Evolutionary conservation across 2,113 vertebrate species (phyloP).

Genomic region (Aegypius monachus): DNA sequence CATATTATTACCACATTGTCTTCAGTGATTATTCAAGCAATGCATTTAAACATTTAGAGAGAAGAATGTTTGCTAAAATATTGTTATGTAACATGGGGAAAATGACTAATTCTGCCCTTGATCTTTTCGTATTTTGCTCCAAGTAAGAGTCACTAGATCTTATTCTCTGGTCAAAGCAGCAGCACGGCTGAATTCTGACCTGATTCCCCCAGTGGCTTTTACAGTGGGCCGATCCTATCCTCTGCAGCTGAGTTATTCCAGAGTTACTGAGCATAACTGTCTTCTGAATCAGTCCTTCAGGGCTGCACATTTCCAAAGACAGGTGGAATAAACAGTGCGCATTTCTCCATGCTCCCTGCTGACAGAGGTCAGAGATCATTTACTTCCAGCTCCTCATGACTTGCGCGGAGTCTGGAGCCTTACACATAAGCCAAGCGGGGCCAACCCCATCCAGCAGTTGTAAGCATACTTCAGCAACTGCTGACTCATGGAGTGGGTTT

Average conservation of each 20-base stretch:
- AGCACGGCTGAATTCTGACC: not conserved
- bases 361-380: not conserved
- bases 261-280: not conserved
- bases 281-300: constrained; percentile 21
- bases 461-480: not conserved
- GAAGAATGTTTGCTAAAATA: constrained; percentile 61
- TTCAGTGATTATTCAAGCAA: constrained; percentile 59
- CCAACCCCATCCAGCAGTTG: not conserved
- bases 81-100: constrained; percentile 54
- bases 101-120: constrained; percentile 52
- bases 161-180: not conserved
- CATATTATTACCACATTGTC: constrained; percentile 55
- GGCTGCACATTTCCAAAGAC: not conserved
- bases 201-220: not conserved
- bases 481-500: not conserved
- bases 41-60: constrained; percentile 53
- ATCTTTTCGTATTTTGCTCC: constrained; percentile 17
- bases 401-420: not conserved
- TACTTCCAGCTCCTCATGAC: not conserved
- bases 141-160: constrained; percentile 42
- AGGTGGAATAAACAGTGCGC: constrained; percentile 9
- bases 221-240: not conserved
- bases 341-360: not conserved
- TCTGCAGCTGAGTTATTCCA: not conserved
- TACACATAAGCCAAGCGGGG: not conserved